phyloP scores from a whole-genome alignment of 2,888 invertebrate species.

The Cabera pusaria region DNA sequence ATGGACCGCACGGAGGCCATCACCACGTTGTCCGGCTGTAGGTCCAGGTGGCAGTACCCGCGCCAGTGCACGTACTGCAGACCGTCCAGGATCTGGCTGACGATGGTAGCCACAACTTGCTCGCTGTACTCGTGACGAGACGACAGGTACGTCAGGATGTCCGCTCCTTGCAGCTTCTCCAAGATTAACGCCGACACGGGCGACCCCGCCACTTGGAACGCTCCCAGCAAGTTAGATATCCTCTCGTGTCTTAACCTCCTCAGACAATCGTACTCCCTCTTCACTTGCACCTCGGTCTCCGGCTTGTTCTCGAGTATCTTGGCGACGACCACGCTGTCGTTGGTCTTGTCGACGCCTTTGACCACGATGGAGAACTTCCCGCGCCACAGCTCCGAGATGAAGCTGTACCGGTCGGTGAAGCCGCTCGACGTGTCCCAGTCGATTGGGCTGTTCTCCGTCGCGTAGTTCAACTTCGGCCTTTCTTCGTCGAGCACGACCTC shows the following conservation, averaged over 20 bases:
- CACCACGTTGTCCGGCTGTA: conserved; percentile 97
- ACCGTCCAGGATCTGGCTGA: conserved; percentile 94
- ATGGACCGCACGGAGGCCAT: conserved; percentile 93
- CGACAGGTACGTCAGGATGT: conserved; percentile 94
- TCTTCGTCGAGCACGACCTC: conserved; percentile 86
- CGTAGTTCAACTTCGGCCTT: conserved; percentile 88
- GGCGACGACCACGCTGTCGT: conserved; percentile 90
- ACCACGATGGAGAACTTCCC: conserved; percentile 94
- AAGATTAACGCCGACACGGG: conserved; percentile 88
- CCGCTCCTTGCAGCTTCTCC: conserved; percentile 95
- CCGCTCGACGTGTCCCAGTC: conserved; percentile 88
- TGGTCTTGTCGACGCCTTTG: conserved; percentile 89
- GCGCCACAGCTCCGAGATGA: conserved; percentile 92
- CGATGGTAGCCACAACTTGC: conserved; percentile 93
- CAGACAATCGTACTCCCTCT: conserved; percentile 93
- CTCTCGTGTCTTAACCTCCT: conserved; percentile 93
- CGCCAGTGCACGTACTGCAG: conserved; percentile 98
- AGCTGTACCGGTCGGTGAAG: conserved; percentile 90
- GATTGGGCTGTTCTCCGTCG: conserved; percentile 88
- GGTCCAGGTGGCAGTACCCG: conserved; percentile 93
- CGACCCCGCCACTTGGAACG: conserved; percentile 87
- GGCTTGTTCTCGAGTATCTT: conserved; percentile 90
- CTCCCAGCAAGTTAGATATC: conserved; percentile 89
- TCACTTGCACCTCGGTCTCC: conserved; percentile 86
- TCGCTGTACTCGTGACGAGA: conserved; percentile 96